Evolutionary conservation across 2,888 invertebrate species (phyloP).

Genomic region (Acrobasis suavella): DNA sequence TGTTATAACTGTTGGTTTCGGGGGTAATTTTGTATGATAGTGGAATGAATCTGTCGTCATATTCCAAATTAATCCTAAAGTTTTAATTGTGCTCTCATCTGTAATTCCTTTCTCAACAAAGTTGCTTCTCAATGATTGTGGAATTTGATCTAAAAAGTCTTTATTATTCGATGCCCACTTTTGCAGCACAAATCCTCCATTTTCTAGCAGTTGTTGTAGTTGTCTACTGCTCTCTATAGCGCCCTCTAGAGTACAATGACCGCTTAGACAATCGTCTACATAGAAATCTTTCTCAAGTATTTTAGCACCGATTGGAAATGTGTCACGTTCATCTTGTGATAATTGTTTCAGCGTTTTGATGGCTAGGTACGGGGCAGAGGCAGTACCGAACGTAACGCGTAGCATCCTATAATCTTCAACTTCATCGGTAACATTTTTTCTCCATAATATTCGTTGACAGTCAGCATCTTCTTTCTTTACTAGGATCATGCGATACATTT

Average conservation of each 20-base stretch:
- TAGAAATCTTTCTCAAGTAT: slow-evolving; percentile 4
- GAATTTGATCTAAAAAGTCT: neutral
- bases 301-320: slow-evolving; percentile 12
- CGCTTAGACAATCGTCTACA: slow-evolving; percentile 2
- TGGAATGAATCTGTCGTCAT: slow-evolving; percentile 4
- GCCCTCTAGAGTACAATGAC: neutral
- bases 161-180: neutral
- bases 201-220: neutral
- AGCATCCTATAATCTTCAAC: slow-evolving; percentile 2
- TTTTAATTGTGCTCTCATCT: neutral
- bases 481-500: slow-evolving; percentile 24
- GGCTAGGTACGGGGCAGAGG: slow-evolving; percentile 17
- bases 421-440: neutral
- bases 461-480: slow-evolving; percentile 14
- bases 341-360: slow-evolving; percentile 15
- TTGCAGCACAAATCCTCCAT: neutral
- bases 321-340: slow-evolving; percentile 18
- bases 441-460: slow-evolving; percentile 21
- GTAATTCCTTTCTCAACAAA: slow-evolving; percentile 1
- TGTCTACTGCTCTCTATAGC: neutral
- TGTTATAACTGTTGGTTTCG: slow-evolving; percentile 6
- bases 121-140: neutral
- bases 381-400: slow-evolving; percentile 20
- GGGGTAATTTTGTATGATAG: neutral
- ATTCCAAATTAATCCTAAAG: slow-evolving; percentile 2